A percentile compares a stretch with the other conserved stretches of the same genome.
These are phyloP conservation scores for Prolemur simus DNA, from an alignment of 2,113 vertebrate species.

Conservation along the genomic window DNA sequence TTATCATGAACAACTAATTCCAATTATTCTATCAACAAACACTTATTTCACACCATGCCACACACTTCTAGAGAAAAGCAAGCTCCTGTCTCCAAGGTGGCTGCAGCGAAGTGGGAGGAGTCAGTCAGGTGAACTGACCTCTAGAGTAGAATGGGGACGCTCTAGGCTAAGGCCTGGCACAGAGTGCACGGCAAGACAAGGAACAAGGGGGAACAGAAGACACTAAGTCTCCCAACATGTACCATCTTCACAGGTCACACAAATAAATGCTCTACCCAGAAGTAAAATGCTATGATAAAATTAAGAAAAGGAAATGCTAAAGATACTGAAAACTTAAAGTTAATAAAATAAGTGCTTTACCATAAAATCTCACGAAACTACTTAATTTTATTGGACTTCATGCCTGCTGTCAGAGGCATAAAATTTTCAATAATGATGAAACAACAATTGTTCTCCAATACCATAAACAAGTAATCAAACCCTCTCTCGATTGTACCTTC, in stretches of 20 bases:
- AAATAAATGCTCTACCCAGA: neutral
- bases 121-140: neutral
- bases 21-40: neutral
- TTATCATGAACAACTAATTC: neutral
- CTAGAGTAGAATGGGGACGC: fast-evolving
- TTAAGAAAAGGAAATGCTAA: neutral
- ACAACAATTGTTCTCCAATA: neutral
- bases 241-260: neutral
- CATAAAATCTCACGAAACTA: neutral
- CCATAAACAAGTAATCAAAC: neutral
- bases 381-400: neutral
- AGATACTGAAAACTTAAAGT: neutral
- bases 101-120: neutral
- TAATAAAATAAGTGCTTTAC: neutral
- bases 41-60: neutral
- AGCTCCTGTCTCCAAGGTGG: neutral
- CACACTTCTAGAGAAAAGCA: neutral
- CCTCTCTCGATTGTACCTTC: neutral
- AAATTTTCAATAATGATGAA: neutral
- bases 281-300: neutral
- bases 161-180: neutral
- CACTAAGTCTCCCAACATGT: fast-evolving
- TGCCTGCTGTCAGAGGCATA: neutral
- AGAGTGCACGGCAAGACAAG: fast-evolving
- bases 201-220: fast-evolving